phyloP scores from a whole-genome alignment of 2,113 vertebrate genomes.

The Brienomyrus longianalis region DNA sequence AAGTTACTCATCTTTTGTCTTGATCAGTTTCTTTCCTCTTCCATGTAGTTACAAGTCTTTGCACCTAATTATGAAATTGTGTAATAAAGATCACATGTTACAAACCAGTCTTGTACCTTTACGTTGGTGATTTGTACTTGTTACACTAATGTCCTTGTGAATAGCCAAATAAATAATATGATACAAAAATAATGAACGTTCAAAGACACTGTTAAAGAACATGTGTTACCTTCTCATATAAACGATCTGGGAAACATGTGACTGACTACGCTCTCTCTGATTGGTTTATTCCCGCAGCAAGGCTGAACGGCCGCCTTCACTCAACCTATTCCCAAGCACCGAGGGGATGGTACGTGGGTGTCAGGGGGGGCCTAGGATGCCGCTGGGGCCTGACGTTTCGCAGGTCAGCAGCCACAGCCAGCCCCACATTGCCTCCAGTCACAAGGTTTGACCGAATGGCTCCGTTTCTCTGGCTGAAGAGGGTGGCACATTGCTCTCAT shows the following conservation, averaged over 20 bases:
- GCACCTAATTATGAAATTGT: neutral
- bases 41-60: neutral
- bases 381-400: slow-evolving; percentile 86
- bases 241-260: neutral
- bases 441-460: slow-evolving; percentile 81
- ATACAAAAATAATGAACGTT: neutral
- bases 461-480: slow-evolving; percentile 21
- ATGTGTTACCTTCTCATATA: neutral
- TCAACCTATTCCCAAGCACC: slow-evolving; percentile 84
- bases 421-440: slow-evolving; percentile 80
- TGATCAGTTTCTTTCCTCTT: neutral
- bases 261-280: slow-evolving; percentile 11
- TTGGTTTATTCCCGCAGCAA: slow-evolving; percentile 63
- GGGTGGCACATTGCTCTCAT: slow-evolving; percentile 24
- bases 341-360: slow-evolving; percentile 97
- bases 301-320: slow-evolving; percentile 87
- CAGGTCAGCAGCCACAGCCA: slow-evolving; percentile 85
- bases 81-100: neutral
- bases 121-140: neutral
- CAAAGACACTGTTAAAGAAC: neutral
- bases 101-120: neutral
- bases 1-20: neutral
- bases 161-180: neutral
- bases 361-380: slow-evolving; percentile 82
- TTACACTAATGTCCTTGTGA: neutral